A percentile compares a stretch with the other conserved stretches of the same genome.
phyloP scores from a whole-genome alignment of 2,888 invertebrate species.

The Cryptus armator region DNA sequence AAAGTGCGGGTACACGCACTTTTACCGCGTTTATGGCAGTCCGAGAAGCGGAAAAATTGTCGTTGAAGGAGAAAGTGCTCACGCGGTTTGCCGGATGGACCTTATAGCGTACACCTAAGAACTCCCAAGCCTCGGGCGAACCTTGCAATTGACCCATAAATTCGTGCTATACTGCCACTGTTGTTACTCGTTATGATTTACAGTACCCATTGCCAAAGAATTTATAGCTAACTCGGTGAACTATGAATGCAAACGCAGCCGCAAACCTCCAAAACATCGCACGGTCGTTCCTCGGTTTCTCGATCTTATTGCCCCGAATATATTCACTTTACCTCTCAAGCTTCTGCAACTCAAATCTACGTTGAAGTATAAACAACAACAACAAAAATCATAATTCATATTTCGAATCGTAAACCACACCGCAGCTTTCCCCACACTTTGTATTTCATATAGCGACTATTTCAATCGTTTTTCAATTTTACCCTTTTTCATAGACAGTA shows the following conservation, averaged over 20 bases:
- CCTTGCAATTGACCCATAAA: slow-evolving; percentile 78
- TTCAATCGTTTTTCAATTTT: background rate
- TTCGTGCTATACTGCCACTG: slow-evolving; percentile 65
- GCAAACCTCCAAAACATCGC: slow-evolving; percentile 78
- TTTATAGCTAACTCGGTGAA: slow-evolving; percentile 66
- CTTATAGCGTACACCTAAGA: background rate
- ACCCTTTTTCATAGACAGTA: too few species aligned
- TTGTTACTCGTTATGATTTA: slow-evolving; percentile 76
- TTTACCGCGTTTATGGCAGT: slow-evolving; percentile 51
- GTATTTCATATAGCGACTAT: background rate
- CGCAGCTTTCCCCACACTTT: background rate
- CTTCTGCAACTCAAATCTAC: background rate
- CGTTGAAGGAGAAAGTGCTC: slow-evolving; percentile 55
- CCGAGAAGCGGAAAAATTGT: slow-evolving; percentile 32
- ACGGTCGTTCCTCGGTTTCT: background rate
- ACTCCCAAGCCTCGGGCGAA: slow-evolving; percentile 10
- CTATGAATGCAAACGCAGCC: slow-evolving; percentile 74
- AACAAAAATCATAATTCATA: slow-evolving; percentile 19
- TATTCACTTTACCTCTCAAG: background rate
- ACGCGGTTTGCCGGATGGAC: slow-evolving; percentile 44
- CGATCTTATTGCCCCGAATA: slow-evolving; percentile 19
- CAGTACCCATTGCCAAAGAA: slow-evolving; percentile 64
- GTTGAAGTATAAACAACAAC: background rate
- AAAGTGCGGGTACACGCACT: slow-evolving; percentile 46
- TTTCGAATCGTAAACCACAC: slow-evolving; percentile 20